Percentiles rank a stretch among this genome's conserved stretches.
These are phyloP conservation scores for Brachyhypopomus gauderio DNA, from an alignment of 2,113 vertebrate species.

Conservation along the genomic window DNA sequence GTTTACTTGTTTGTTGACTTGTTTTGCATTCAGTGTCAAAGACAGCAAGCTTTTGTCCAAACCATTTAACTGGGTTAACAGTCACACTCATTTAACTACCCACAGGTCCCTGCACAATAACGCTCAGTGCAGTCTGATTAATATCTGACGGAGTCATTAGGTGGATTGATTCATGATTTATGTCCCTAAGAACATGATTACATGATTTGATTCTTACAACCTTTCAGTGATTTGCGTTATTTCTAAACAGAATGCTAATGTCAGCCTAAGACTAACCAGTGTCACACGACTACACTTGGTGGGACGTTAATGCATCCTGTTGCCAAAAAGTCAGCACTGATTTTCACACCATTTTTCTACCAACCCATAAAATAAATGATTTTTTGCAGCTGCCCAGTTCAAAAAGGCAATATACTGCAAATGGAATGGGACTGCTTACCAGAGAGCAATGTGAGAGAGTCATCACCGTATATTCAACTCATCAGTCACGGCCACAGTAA, in stretches of 20 bases:
- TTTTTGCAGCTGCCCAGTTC: background rate
- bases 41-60: no score
- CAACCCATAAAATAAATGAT: background rate
- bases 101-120: background rate
- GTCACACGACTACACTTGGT: no score
- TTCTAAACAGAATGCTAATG: background rate
- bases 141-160: background rate
- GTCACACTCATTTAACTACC: background rate
- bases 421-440: background rate
- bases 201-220: background rate
- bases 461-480: background rate
- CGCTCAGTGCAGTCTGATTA: background rate
- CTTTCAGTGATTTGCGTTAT: background rate
- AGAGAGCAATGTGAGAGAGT: background rate
- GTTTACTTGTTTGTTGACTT: background rate
- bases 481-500: background rate
- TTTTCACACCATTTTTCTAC: background rate
- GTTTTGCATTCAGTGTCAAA: background rate
- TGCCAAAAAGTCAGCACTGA: no score
- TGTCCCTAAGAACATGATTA: background rate
- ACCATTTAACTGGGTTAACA: background rate
- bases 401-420: background rate
- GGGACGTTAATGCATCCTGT: no score
- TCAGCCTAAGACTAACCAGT: background rate
- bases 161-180: slow-evolving; percentile 1